Evolutionary conservation across 2,888 invertebrate species (phyloP), one percentile per base, ranked within the genome.

Genomic region (Lasioglossum marginatum): DNA sequence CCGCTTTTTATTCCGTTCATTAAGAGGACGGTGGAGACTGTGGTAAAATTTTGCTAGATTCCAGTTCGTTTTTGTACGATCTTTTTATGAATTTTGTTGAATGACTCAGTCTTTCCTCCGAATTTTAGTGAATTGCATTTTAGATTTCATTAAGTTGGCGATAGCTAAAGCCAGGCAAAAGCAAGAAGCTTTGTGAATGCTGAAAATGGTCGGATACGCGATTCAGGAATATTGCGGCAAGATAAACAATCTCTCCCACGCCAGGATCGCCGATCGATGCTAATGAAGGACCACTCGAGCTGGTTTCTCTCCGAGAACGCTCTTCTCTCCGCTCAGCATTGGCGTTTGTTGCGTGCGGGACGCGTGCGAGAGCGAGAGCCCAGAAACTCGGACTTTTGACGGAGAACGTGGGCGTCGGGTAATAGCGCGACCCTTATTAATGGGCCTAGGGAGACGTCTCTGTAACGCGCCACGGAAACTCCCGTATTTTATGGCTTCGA

Each of bases 221-320:
- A 83, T 87, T 86, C 87, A 82, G 77, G 83, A 82, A 86, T 89
- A 88, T 87, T 81, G 73, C 72, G 73, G 23, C 85, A 89, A 92
- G 92, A 93, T 93, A 93, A 93, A 93, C 92, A 93, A 92, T 92
- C 92, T 92, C 93, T 92, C 92, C 92, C 93, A 92, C 88, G 87
- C 90, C 88, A 76, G 68, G 83, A 86, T 87, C 85, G 85, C 19
- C 89, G 89, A 92, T 93, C 92, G 92, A 93, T 93, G 93, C 93
- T 93, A 93, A 93, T 93, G 93, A 93, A 93, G 92, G 88, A 90
- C 85, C 88, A 76, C 83, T 85, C 80, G 85, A 80, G 86, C 83
- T 76, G 85, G 78, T 82, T 85, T 85, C 82, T 85, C 81, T 70
- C 40, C 79, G 12, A 10, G 12, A 60, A n/a, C 27, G 34, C 75